These are phyloP conservation scores for Tribolium madens DNA, from an alignment of 1,140 invertebrate species.

Conservation along the genomic window DNA sequence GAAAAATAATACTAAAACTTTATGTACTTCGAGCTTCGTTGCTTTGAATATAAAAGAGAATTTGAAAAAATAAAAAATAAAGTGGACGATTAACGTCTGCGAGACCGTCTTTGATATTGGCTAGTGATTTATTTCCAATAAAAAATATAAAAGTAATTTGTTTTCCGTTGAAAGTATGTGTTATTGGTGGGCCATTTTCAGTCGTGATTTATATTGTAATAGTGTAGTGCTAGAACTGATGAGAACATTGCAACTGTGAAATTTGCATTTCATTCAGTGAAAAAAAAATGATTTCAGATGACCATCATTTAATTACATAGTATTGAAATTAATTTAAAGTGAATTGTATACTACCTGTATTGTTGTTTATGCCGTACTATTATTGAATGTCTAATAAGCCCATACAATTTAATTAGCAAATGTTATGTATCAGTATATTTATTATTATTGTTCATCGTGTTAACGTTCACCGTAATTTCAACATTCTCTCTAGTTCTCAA, in stretches of 20 bases:
- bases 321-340: not conserved
- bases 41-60: not conserved
- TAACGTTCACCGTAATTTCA: not conserved
- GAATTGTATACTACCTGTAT: not conserved
- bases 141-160: constrained; percentile 33
- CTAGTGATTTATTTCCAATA: constrained; percentile 35
- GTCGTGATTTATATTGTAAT: constrained; percentile 5
- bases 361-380: not conserved
- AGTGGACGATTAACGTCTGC: constrained; percentile 11
- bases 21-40: not conserved
- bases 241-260: not conserved
- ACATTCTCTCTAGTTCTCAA: not conserved
- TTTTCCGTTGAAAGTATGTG: constrained; percentile 16
- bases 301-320: too few relatives aligned
- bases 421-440: not conserved
- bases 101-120: constrained; percentile 14
- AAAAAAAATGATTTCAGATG: too few relatives aligned
- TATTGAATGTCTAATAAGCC: not conserved
- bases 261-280: constrained; percentile 4
- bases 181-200: constrained; percentile 11
- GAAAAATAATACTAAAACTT: constrained; percentile 15
- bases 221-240: constrained; percentile 9
- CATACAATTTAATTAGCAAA: not conserved
- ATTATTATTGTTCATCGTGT: not conserved
- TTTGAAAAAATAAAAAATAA: not conserved